Conservation (phyloP, 2,888 invertebrate genomes). For the Meliscaeva auricollis region DNA sequence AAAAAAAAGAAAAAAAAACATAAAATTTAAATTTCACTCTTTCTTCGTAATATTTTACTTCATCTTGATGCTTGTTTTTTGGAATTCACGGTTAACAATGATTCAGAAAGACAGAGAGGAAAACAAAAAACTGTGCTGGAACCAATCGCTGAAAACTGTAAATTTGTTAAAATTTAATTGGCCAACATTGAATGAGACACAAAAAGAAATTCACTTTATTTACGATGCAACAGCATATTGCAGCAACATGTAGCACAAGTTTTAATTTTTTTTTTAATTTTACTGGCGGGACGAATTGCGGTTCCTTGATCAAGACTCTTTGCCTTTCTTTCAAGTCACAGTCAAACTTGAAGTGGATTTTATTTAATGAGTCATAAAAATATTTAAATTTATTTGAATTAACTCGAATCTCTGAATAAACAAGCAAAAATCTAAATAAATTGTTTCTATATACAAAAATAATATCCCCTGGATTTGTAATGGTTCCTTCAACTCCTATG, state of each 20-base stretch:
- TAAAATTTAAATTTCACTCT: conserved; percentile 36
- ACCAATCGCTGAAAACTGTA: conserved; percentile 65
- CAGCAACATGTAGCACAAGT: conserved; percentile 56
- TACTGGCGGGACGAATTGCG: conserved; percentile 39
- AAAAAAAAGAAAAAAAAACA: neutral
- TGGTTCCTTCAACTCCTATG: too few relatives aligned
- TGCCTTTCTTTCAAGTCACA: neutral
- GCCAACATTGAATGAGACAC: conserved; percentile 63
- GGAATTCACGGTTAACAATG: conserved; percentile 24
- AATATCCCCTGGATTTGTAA: too few relatives aligned
- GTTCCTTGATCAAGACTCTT: too few relatives aligned
- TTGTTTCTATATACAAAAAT: too few relatives aligned
- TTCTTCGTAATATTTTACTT: neutral
- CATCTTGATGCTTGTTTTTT: too few relatives aligned
- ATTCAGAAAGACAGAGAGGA: conserved; percentile 33
- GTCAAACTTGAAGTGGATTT: neutral
- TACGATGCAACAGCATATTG: conserved; percentile 64
- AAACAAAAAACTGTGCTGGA: neutral
- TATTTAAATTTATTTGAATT: conserved; percentile 66
- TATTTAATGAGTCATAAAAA: conserved; percentile 67
- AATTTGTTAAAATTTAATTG: conserved; percentile 71
- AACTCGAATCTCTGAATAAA: conserved; percentile 31
- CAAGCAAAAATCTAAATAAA: conserved; percentile 5
- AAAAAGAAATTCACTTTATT: conserved; percentile 49
- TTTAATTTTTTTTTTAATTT: conserved; percentile 50